phyloP scores from a whole-genome alignment of 1,140 invertebrate species.

The Scaptomyza graminum region DNA sequence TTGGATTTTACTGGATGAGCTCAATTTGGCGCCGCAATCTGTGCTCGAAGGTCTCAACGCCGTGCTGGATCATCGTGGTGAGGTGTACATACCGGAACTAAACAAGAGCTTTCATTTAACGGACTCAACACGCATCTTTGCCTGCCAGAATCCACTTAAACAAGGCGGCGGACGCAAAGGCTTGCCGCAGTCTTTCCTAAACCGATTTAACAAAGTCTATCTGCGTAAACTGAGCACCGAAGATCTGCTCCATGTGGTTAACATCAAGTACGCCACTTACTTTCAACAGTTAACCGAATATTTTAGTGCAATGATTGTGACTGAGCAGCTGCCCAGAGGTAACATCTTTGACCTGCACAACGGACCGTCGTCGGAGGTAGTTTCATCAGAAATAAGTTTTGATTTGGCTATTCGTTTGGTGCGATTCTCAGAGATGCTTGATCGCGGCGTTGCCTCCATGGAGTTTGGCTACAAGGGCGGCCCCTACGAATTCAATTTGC shows the following conservation, averaged over 20 bases:
- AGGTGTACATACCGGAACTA: constrained; percentile 98
- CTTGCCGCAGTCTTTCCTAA: constrained; percentile 98
- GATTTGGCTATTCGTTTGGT: constrained; percentile 90
- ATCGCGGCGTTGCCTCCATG: constrained; percentile 87
- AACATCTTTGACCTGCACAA: constrained; percentile 65
- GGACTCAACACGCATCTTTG: constrained; percentile 94
- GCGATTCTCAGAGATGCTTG: constrained; percentile 90
- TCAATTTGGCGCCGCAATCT: constrained; percentile 99
- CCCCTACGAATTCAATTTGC: constrained; percentile 98
- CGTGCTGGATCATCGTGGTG: constrained; percentile 98
- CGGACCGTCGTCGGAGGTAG: neutral
- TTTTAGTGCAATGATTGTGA: constrained; percentile 40
- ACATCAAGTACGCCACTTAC: constrained; percentile 63
- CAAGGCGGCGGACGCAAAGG: constrained; percentile 98
- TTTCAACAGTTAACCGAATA: constrained; percentile 58
- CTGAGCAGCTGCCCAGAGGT: constrained; percentile 1
- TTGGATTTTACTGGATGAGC: constrained; percentile 99
- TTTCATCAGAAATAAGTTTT: constrained; percentile 22
- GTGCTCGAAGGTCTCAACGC: constrained; percentile 99
- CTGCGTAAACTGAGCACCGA: constrained; percentile 90
- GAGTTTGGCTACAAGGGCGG: constrained; percentile 90
- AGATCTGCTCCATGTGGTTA: constrained; percentile 87
- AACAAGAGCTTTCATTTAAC: constrained; percentile 93
- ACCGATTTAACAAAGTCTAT: constrained; percentile 98
- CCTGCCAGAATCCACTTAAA: constrained; percentile 98